These are phyloP conservation scores for Drymonia ruficornis DNA, from an alignment of 2,888 invertebrate species.

Conservation along the genomic window DNA sequence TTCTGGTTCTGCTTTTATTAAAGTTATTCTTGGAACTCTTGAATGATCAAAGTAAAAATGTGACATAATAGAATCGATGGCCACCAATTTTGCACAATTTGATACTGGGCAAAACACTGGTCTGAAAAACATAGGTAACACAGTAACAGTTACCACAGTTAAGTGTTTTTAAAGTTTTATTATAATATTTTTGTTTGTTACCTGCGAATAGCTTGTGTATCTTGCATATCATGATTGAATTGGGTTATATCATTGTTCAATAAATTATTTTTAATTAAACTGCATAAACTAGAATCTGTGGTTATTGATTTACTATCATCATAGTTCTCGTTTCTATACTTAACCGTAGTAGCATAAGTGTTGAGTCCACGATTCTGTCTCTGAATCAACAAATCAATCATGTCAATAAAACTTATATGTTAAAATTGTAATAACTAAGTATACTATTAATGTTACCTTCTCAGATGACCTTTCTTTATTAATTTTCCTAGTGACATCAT, in stretches of 20 bases:
- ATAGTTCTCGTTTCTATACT: constrained; percentile 41
- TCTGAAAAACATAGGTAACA: constrained; percentile 25
- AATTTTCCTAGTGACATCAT: background rate
- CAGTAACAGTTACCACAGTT: no score
- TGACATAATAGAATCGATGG: constrained; percentile 76
- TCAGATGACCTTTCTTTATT: background rate
- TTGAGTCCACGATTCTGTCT: no score
- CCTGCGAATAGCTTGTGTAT: constrained; percentile 19
- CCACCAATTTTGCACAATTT: constrained; percentile 79
- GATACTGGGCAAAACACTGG: constrained; percentile 74
- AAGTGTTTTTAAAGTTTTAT: background rate
- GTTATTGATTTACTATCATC: constrained; percentile 30
- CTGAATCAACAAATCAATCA: background rate
- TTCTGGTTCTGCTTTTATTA: constrained; percentile 26
- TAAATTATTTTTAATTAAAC: constrained; percentile 1
- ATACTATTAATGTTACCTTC: background rate
- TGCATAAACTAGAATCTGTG: constrained; percentile 1
- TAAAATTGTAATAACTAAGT: no score
- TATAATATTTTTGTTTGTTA: constrained; percentile 2
- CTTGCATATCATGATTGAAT: constrained; percentile 2
- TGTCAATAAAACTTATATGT: no score
- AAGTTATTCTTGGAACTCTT: constrained; percentile 58
- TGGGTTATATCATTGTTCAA: constrained; percentile 4
- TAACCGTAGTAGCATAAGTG: constrained; percentile 22
- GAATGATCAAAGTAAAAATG: constrained; percentile 85